A percentile compares a stretch with the other conserved stretches of the same genome.
phyloP scores from a whole-genome alignment of 2,888 invertebrate species.

The Clepsis dumicolana region DNA sequence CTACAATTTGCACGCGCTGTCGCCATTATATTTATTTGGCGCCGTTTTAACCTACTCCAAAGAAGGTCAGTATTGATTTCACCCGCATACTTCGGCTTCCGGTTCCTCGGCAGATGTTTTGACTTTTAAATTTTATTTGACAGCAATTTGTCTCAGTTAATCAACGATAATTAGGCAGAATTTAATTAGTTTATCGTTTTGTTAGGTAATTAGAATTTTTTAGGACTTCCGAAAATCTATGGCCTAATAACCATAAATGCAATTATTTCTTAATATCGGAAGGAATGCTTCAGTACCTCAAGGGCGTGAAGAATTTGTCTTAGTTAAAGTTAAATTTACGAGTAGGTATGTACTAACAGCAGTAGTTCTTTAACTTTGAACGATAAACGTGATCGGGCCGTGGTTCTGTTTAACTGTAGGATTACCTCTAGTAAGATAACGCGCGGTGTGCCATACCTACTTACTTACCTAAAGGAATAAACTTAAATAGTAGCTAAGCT shows the following conservation, averaged over 20 bases:
- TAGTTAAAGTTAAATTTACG: too few species aligned
- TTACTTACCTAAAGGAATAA: background rate
- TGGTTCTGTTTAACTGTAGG: slow-evolving; percentile 31
- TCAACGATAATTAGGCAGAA: slow-evolving; percentile 9
- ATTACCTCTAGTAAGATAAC: slow-evolving; percentile 33
- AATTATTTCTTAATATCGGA: background rate
- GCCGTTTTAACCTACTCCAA: slow-evolving; percentile 31
- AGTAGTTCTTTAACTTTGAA: background rate
- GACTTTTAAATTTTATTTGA: slow-evolving; percentile 19
- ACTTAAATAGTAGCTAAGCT: background rate
- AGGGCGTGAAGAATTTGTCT: background rate
- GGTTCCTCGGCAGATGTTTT: slow-evolving; percentile 24
- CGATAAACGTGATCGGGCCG: slow-evolving; percentile 7
- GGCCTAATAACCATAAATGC: background rate
- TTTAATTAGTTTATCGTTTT: slow-evolving; percentile 1
- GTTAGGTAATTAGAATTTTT: background rate
- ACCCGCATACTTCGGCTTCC: slow-evolving; percentile 39
- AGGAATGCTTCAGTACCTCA: background rate
- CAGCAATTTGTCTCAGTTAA: slow-evolving; percentile 22
- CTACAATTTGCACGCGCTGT: slow-evolving; percentile 6
- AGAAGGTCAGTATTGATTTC: slow-evolving; percentile 42
- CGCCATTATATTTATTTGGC: slow-evolving; percentile 27
- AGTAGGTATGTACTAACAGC: too few species aligned
- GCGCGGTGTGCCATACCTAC: slow-evolving; percentile 9
- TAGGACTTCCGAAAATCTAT: background rate